Evolutionary conservation across 2,113 vertebrate genomes (phyloP).

Genomic region (Papio anubis): DNA sequence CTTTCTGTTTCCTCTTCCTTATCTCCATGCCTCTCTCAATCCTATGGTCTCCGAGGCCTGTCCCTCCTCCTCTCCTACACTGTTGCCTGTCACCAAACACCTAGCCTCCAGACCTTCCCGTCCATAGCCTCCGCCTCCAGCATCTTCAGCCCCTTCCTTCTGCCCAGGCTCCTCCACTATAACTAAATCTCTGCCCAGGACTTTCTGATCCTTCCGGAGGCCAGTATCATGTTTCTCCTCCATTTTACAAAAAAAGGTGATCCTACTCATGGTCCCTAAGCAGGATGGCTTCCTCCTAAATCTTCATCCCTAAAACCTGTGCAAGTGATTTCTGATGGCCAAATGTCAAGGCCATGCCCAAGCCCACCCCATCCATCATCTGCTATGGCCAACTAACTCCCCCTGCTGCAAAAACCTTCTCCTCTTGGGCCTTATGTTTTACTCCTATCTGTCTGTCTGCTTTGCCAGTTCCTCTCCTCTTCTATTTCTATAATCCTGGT

Average conservation of each 20-base stretch:
- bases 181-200: background rate
- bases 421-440: background rate
- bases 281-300: background rate
- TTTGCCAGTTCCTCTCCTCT: background rate
- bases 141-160: background rate
- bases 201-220: background rate
- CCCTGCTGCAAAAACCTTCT: background rate
- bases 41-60: background rate
- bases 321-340: background rate
- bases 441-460: background rate
- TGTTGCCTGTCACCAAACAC: background rate
- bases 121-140: background rate
- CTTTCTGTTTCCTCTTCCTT: background rate
- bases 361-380: fast-evolving
- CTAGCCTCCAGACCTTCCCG: background rate
- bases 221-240: background rate
- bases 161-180: background rate
- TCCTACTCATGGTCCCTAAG: background rate
- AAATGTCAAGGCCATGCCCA: background rate
- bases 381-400: background rate
- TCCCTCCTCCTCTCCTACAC: no score
- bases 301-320: background rate
- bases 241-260: background rate
- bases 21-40: background rate
- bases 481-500: background rate